phyloP scores from a whole-genome alignment of 2,888 invertebrate species.

The Thymelicus lineola region DNA sequence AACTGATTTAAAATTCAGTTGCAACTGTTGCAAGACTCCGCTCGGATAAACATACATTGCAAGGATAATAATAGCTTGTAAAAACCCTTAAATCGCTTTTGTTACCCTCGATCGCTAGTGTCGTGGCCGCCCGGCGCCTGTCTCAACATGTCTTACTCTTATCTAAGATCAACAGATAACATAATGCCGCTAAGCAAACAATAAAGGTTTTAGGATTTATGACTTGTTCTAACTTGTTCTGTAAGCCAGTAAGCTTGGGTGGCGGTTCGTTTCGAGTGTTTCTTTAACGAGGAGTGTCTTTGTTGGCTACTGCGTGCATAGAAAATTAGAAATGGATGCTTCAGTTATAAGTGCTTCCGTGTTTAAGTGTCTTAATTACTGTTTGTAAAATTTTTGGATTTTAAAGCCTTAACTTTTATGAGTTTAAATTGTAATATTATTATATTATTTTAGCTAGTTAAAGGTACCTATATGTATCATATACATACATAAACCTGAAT shows the following conservation, averaged over 20 bases:
- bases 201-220: constrained; percentile 43
- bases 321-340: background rate
- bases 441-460: too few relatives aligned
- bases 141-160: constrained; percentile 54
- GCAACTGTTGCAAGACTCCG: too few relatives aligned
- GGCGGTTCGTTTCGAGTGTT: constrained; percentile 27
- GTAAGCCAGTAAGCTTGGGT: constrained; percentile 20
- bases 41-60: too few relatives aligned
- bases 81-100: background rate
- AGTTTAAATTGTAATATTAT: too few relatives aligned
- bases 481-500: too few relatives aligned
- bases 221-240: constrained; percentile 13
- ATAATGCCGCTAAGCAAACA: constrained; percentile 57
- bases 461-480: too few relatives aligned
- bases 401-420: too few relatives aligned
- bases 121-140: constrained; percentile 51
- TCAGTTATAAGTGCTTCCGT: constrained; percentile 7
- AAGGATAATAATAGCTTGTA: too few relatives aligned
- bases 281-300: background rate
- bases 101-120: background rate
- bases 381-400: background rate
- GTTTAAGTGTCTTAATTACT: background rate
- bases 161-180: constrained; percentile 51
- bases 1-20: too few relatives aligned
- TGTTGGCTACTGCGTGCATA: constrained; percentile 21